Evolutionary conservation across 2,888 invertebrate species (phyloP), one percentile per base, ranked within the genome.

Genomic region (Drosophila anceps): DNA sequence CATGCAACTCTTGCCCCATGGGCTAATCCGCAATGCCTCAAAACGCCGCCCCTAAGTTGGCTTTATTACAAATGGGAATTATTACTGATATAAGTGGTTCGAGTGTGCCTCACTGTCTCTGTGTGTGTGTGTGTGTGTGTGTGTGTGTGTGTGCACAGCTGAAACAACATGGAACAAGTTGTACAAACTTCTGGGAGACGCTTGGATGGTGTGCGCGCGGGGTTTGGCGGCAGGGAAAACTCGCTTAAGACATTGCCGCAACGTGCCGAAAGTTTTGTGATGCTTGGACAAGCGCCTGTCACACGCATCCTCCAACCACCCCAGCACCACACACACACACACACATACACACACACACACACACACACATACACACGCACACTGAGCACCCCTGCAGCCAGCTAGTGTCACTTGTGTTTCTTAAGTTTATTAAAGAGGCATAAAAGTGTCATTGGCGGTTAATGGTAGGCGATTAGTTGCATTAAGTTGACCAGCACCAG

Each of bases 381-480:
- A 24, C n/a, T n/a, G 15, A n/a, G n/a, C 58, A 44, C 41, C 54
- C 31, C 24, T 18, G 15, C 29, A 10, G 6, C 12, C n/a, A 44
- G 29, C 15, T 51, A 53, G 59, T 78, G 66, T 69, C 76, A 73
- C 59, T 79, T 76, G 68, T 79, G 71, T 54, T 62, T 55, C 82
- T 81, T 72, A 79, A 90, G 90, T 90, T 90, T 90, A 90, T 90
- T 90, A 88, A 88, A 88, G 87, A 84, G 84, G 81, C 90, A 85
- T 90, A 90, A 90, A 90, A 90, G 85, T 90, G 90, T 82, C 90
- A 79, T 90, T 86, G 82, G 75, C 81, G 76, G 74, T 81, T 90
- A 90, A 90, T 90, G 88, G 74, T 59, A 55, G 66, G 70, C 84
- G 84, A 88, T 90, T 90, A 88, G 84, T 76, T 81, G 74, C 74